Evolutionary conservation across 2,888 invertebrate genomes (phyloP).

Genomic region (Drosophila melanosoma): DNA sequence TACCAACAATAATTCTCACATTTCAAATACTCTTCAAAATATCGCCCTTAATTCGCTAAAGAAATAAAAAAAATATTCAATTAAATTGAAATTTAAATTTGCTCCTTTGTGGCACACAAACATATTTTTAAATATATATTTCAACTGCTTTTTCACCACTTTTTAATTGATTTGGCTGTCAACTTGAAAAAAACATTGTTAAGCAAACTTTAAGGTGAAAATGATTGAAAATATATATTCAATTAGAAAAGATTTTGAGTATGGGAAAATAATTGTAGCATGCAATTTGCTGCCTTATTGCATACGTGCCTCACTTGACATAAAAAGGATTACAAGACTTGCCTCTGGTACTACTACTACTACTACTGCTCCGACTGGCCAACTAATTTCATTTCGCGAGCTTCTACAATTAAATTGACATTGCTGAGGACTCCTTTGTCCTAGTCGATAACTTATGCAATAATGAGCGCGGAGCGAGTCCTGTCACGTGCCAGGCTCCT

Average conservation of each 20-base stretch:
- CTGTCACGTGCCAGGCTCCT: conserved; percentile 75
- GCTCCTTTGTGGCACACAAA: no score
- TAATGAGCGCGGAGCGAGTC: conserved; percentile 67
- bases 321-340: conserved; percentile 82
- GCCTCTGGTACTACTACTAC: neutral
- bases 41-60: no score
- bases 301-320: conserved; percentile 84
- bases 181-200: neutral
- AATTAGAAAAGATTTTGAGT: conserved; percentile 32
- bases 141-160: no score
- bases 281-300: conserved; percentile 58
- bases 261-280: conserved; percentile 40
- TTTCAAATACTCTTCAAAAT: no score
- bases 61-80: no score
- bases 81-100: no score
- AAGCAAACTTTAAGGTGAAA: neutral
- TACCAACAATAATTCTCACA: no score
- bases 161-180: neutral
- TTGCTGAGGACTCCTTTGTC: neutral
- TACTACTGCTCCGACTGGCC: neutral
- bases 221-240: conserved; percentile 28
- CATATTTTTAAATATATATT: no score
- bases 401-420: conserved; percentile 52
- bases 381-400: conserved; percentile 37
- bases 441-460: conserved; percentile 69